Percentiles rank a stretch among this genome's conserved stretches.
These are phyloP conservation scores for Deilephila elpenor DNA, from an alignment of 2,888 invertebrate species.

Conservation along the genomic window DNA sequence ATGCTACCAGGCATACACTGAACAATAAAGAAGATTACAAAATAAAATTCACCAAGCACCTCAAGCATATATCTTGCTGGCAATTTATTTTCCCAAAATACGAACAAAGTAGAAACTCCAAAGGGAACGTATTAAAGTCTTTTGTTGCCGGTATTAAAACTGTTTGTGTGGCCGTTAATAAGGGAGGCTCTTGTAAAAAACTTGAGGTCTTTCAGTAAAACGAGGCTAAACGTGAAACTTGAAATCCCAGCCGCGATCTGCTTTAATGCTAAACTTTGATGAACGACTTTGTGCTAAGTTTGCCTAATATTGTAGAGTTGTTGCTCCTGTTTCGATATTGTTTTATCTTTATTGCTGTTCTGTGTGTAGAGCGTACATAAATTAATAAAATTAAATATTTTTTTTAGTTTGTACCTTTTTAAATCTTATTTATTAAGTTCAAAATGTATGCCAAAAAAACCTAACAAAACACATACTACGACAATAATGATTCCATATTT, in stretches of 20 bases:
- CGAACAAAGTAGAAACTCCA: background rate
- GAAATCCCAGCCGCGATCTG: conserved; percentile 18
- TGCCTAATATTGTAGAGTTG: background rate
- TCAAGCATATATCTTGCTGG: background rate
- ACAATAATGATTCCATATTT: no score
- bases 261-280: background rate
- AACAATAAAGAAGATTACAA: background rate
- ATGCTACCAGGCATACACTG: background rate
- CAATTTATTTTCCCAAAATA: conserved; percentile 1
- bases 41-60: background rate
- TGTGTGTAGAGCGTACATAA: no score
- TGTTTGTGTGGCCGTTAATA: conserved; percentile 7
- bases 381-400: no score
- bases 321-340: background rate
- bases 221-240: background rate
- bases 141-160: conserved; percentile 6
- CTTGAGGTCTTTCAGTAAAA: background rate
- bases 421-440: no score
- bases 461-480: no score
- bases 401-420: no score
- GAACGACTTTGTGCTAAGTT: conserved; percentile 16
- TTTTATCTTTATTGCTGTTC: background rate
- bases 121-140: conserved; percentile 9
- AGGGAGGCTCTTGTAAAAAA: conserved; percentile 10
- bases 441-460: no score